Evolutionary conservation across 1,140 invertebrate species (phyloP).

Genomic region (Drosophila fuyamai): DNA sequence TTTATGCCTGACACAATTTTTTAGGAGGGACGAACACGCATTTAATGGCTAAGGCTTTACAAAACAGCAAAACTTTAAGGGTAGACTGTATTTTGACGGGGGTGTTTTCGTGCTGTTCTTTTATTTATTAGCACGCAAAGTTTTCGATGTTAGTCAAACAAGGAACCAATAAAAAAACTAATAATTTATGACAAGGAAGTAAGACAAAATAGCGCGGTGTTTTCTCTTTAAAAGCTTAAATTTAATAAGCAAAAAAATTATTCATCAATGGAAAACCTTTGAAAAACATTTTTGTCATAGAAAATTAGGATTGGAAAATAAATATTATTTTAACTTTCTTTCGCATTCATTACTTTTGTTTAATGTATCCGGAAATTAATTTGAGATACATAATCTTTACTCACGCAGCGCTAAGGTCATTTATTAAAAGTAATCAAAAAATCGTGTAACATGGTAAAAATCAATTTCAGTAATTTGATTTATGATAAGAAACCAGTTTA

Average conservation of each 20-base stretch:
- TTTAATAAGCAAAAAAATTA: too few species aligned
- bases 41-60: slow-evolving; percentile 4
- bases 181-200: not conserved
- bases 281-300: too few species aligned
- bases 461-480: slow-evolving; percentile 25
- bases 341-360: too few species aligned
- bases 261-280: too few species aligned
- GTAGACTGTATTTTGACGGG: not conserved
- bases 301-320: too few species aligned
- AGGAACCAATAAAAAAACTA: slow-evolving; percentile 13
- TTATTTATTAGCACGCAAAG: slow-evolving; percentile 34
- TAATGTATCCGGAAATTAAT: too few species aligned
- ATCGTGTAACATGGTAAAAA: not conserved
- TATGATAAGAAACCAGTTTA: not conserved
- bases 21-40: slow-evolving; percentile 9
- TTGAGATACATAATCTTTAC: too few species aligned
- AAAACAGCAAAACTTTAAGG: slow-evolving; percentile 5
- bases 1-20: slow-evolving; percentile 18
- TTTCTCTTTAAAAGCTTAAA: too few species aligned
- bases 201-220: too few species aligned
- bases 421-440: not conserved
- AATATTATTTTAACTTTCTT: too few species aligned
- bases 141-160: slow-evolving; percentile 1
- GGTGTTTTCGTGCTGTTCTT: slow-evolving; percentile 1
- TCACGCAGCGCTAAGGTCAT: not conserved